Evolutionary conservation across 2,888 invertebrate species (phyloP).

Genomic region (Elysia crispata): DNA sequence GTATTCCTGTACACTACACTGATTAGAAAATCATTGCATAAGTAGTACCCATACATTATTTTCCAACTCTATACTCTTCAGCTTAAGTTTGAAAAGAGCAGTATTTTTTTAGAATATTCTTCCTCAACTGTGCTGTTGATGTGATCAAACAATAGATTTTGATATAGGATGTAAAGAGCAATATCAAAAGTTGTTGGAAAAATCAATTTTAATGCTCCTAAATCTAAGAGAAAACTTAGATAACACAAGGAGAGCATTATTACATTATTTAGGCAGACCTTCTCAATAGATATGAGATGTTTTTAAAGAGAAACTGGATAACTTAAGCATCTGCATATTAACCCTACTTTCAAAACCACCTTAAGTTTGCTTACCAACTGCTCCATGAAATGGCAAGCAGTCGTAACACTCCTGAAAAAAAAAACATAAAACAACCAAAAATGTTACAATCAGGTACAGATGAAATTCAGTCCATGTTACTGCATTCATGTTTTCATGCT

Average conservation of each 20-base stretch:
- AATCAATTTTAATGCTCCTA: slow-evolving; percentile 24
- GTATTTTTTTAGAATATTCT: too few relatives aligned
- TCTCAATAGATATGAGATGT: not conserved
- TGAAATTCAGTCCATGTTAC: not conserved
- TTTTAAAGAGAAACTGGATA: not conserved
- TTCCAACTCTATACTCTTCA: too few relatives aligned
- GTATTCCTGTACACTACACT: too few relatives aligned
- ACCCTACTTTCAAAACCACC: slow-evolving; percentile 50
- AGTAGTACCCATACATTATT: too few relatives aligned
- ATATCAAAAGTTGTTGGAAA: too few relatives aligned
- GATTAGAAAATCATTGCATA: too few relatives aligned
- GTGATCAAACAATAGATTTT: too few relatives aligned
- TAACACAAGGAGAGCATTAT: slow-evolving; percentile 50
- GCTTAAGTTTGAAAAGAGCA: too few relatives aligned
- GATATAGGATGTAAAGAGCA: too few relatives aligned
- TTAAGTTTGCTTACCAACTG: slow-evolving; percentile 39
- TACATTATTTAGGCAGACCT: not conserved
- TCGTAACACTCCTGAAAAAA: slow-evolving; percentile 66
- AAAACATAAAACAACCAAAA: slow-evolving; percentile 31
- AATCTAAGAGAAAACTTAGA: slow-evolving; percentile 45
- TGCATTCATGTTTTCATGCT: too few relatives aligned
- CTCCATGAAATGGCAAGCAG: slow-evolving; percentile 61
- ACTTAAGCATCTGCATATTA: slow-evolving; percentile 21
- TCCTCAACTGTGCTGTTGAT: too few relatives aligned
- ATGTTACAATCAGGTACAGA: not conserved